Evolutionary conservation across 2,888 invertebrate genomes (phyloP), one percentile per base, ranked within the genome.

Genomic region (Xylota sylvarum): DNA sequence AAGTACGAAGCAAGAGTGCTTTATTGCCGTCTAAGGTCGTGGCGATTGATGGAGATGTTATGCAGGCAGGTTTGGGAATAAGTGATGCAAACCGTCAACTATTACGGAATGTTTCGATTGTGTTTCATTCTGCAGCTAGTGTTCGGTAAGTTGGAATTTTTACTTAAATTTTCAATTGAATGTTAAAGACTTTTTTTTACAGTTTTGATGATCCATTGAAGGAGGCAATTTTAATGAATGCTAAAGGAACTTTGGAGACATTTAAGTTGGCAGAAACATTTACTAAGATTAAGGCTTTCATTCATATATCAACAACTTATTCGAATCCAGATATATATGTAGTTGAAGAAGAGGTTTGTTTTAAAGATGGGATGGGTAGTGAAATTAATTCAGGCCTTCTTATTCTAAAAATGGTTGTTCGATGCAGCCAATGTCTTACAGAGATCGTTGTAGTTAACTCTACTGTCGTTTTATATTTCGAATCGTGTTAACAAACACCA

Each of bases 291-390:
- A 91, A 95, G 94, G 94, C 94, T 0, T 92, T 97, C 9, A 93
- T 97, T 0, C 97, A 98, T 91, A 95, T 98, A 0, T 98, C 97
- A 0, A 97, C 98, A 0, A 96, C 97, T 0, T 98, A 97, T 91
- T 95, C 97, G 5, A 97, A 98, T 92, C 96, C 96, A 5, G 96
- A 97, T 89, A 94, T 94, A 43, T 93, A 94, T 10, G 93, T 94
- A 0, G 95, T 97, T 0, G 95, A 96, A 65, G 98, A 98, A 92
- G 92, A 94, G 48, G 93, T 97, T 77, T 27, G 88, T 40, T 27
- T 2, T 12, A 0, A 0, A 1, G 5, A 32, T 12, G 7, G 10
- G 9, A 10, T 35, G 35, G 7, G 35, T 10, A 5, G 32, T 32
- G 32, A 32, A 1, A 32, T 4, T 32, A 23, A 23, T 23, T 23